Evolutionary conservation across 2,113 vertebrate genomes (phyloP), one percentile per base, ranked within the genome.

Genomic region (Alouatta palliata): DNA sequence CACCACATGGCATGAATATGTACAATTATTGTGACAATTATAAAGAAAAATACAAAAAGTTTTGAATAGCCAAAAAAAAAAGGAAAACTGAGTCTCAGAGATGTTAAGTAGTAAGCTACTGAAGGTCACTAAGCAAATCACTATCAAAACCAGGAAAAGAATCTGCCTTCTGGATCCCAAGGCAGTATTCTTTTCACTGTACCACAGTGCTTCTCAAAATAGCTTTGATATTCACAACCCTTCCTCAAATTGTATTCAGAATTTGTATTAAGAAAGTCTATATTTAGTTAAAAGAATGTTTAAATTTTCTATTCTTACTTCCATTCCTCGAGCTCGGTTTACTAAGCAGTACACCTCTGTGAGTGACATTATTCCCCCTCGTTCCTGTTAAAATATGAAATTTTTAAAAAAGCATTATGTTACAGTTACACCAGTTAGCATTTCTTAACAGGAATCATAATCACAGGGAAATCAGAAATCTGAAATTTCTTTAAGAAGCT

Each of bases 291-390:
- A 92, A 80, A 87, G 64, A 64, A 20, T 70, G 49, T 89, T 19
- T 40, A 54, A 90, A 79, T 47, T 40, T 23, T 85, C 32, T 66
- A 27, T 71, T 77, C 98, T 99, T 98, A 99, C 99, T 99, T 99
- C 99, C 98, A 99, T 99, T 81, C 99, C 99, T 96, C 99, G 98
- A 8, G 99, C 99, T 0, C 99, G 98, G 96, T 99, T 99, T 66
- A 99, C 99, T 79, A 99, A 98, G 94, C 99, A 99, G 98, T 99
- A 99, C 35, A 99, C 99, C 95, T 99, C 99, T 0, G 99, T 99
- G 32, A 99, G 99, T 1, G 99, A 99, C 99, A 99, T 99, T 98
- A 99, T 99, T 45, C 99, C 99, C 0, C 99, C 99, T 90, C 99
- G 99, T 97, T 99, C 99, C 99, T 99, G 96, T 87, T 95, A 75